Percentiles rank a stretch among this genome's conserved stretches.
phyloP scores from a whole-genome alignment of 2,113 vertebrate species.

The Oreochromis niloticus region DNA sequence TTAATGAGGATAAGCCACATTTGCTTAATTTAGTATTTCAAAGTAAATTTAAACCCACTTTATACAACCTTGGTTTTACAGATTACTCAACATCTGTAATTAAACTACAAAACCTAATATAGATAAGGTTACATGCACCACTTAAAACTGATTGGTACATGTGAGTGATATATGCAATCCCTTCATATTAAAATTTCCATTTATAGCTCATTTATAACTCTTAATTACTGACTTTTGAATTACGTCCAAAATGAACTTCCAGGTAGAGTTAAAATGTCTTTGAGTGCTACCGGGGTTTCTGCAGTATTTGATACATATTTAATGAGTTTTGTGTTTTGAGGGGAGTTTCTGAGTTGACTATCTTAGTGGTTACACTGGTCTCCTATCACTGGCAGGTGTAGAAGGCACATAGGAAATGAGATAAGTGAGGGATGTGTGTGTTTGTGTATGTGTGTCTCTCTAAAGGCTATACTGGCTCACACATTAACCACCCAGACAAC shows the following conservation, averaged over 20 bases:
- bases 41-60: neutral
- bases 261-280: neutral
- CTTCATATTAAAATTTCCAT: neutral
- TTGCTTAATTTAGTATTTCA: neutral
- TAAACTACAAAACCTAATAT: neutral
- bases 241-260: neutral
- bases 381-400: neutral
- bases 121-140: neutral
- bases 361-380: neutral
- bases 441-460: neutral
- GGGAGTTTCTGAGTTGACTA: neutral
- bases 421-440: neutral
- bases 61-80: neutral
- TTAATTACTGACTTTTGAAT: neutral
- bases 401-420: constrained; percentile 18
- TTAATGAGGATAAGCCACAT: neutral
- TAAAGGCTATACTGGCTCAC: neutral
- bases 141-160: neutral
- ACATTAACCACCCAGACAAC: constrained; percentile 33
- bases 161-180: neutral
- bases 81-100: neutral
- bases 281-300: neutral
- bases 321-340: neutral
- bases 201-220: neutral
- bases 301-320: neutral